phyloP scores from a whole-genome alignment of 2,113 vertebrate species.

The Thamnaconus septentrionalis region DNA sequence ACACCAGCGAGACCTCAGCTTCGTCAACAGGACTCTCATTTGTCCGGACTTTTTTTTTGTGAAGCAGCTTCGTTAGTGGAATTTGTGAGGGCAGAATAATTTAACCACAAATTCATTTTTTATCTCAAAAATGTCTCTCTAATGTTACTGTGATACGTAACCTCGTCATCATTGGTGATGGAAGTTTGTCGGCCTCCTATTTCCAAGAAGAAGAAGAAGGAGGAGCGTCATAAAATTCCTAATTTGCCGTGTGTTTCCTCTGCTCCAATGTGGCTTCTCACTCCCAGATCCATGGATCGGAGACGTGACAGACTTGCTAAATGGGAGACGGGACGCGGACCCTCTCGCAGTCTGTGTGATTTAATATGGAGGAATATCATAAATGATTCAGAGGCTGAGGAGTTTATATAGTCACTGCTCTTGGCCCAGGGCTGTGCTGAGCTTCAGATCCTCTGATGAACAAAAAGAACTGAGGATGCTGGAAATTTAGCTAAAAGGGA shows the following conservation, averaged over 20 bases:
- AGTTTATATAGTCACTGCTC: constrained; percentile 46
- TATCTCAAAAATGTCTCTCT: no score
- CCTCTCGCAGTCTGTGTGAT: constrained; percentile 35
- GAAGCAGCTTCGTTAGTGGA: no score
- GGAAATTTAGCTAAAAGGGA: not conserved
- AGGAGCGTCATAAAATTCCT: constrained; percentile 51
- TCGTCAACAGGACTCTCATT: no score
- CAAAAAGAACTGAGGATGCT: not conserved
- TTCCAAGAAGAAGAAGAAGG: constrained; percentile 1
- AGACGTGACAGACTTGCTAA: constrained; percentile 54
- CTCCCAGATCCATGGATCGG: constrained; percentile 47
- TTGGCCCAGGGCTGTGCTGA: constrained; percentile 1
- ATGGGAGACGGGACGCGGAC: constrained; percentile 41
- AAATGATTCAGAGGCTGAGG: constrained; percentile 41
- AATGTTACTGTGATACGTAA: no score
- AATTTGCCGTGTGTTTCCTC: constrained; percentile 5
- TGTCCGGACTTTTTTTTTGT: no score
- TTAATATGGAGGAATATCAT: constrained; percentile 43
- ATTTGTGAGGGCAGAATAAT: no score
- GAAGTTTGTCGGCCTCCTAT: constrained; percentile 4
- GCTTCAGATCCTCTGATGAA: constrained; percentile 5
- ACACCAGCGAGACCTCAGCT: not conserved
- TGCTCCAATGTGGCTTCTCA: constrained; percentile 25
- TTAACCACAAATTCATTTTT: no score
- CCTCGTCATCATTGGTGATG: no score